phyloP scores from a whole-genome alignment of 35 echinoderm and acorn worm genomes.

The Ptychodera flava region DNA sequence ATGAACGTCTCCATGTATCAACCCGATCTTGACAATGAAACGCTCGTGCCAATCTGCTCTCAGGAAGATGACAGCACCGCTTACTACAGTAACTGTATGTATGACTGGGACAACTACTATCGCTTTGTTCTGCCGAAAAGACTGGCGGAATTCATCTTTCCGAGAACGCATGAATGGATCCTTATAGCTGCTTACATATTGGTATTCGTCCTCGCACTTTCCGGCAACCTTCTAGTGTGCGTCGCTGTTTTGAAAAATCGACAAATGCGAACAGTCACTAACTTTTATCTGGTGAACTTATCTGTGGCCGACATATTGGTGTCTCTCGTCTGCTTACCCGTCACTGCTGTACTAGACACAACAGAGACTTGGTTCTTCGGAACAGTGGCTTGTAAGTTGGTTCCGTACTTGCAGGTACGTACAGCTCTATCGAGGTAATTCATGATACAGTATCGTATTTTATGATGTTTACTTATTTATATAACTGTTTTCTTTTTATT shows the following conservation, averaged over 20 bases:
- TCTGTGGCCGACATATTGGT: slow-evolving; percentile 77
- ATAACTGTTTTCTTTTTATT: too few species aligned
- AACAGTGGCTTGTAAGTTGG: slow-evolving; percentile 33
- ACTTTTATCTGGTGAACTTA: slow-evolving; percentile 91
- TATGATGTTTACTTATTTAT: too few species aligned
- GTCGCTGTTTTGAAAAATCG: slow-evolving; percentile 83
- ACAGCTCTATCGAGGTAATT: too few species aligned
- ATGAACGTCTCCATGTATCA: too few species aligned
- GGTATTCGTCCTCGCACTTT: slow-evolving; percentile 57
- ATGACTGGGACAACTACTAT: too few species aligned
- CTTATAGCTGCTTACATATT: slow-evolving; percentile 44
- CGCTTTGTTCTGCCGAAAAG: too few species aligned
- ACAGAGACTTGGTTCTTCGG: slow-evolving; percentile 78
- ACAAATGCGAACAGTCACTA: slow-evolving; percentile 94
- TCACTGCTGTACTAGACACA: slow-evolving; percentile 44
- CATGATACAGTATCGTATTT: too few species aligned
- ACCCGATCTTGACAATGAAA: too few species aligned
- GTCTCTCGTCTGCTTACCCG: slow-evolving; percentile 54
- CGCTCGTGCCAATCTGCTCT: too few species aligned
- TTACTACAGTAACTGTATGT: too few species aligned
- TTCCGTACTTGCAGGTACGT: slow-evolving; percentile 84
- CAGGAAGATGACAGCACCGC: too few species aligned
- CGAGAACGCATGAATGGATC: slow-evolving; percentile 41
- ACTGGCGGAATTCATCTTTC: too few species aligned
- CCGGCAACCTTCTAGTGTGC: slow-evolving; percentile 78